Conservation (phyloP, 2,797 vertebrate genomes). For the Sebastes itinus region DNA sequence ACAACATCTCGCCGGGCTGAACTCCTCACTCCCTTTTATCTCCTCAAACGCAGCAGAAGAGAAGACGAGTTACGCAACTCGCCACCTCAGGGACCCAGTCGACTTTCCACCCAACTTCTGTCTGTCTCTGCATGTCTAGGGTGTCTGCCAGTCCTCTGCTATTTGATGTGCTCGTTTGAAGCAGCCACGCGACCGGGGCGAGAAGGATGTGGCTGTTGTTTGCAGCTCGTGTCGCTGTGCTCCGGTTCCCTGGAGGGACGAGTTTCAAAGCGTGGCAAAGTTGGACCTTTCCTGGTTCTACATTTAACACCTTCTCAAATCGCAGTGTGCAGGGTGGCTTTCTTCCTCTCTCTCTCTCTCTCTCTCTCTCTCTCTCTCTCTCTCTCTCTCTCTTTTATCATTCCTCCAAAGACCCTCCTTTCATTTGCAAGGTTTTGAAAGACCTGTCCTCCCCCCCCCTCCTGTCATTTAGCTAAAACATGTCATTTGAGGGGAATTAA, state of each 20-base stretch:
- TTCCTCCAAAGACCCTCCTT: conserved; percentile 42
- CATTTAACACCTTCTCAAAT: conserved; percentile 70
- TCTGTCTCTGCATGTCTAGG: conserved; percentile 65
- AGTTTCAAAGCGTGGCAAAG: conserved; percentile 69
- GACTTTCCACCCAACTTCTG: conserved; percentile 77
- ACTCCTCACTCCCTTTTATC: conserved; percentile 76
- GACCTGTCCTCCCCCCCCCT: conserved; percentile 5
- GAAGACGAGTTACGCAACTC: conserved; percentile 73
- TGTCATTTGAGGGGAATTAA: conserved; percentile 33
- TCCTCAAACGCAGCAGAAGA: conserved; percentile 71
- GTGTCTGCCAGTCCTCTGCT: conserved; percentile 60
- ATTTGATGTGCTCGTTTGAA: conserved; percentile 79
- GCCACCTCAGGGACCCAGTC: conserved; percentile 74
- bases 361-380: conserved; percentile 24
- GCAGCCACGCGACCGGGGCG: conserved; percentile 51
- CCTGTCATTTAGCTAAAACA: conserved; percentile 39
- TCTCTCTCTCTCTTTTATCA: conserved; percentile 48
- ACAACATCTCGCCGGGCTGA: conserved; percentile 71
- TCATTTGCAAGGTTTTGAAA: conserved; percentile 44
- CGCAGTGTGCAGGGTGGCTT: conserved; percentile 42
- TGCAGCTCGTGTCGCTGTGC: conserved; percentile 52
- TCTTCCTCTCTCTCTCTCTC: conserved; percentile 31
- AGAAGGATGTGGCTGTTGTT: conserved; percentile 72
- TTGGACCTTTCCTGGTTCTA: conserved; percentile 68
- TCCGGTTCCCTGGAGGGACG: conserved; percentile 53